Base-by-base conservation (phyloP, 2,113 vertebrate species). In the Apodemus speciosus region DNA sequence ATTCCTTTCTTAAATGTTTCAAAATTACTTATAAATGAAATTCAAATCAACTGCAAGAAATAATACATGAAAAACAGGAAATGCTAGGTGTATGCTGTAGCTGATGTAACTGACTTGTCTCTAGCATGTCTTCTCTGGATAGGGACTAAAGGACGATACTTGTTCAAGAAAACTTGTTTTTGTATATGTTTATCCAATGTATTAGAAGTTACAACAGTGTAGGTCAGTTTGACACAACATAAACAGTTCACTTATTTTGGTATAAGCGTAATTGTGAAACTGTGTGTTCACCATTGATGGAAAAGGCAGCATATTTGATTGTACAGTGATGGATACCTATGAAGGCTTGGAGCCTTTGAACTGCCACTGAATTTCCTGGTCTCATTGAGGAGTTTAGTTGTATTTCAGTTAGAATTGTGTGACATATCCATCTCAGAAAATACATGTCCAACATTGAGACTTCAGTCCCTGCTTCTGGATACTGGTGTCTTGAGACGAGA, bases 21-120 rank as follows among this genome's bases (percentile, higher is more conserved):
- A 62, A 71, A 96, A 92, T 88, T 77, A 69, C 14, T 51, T 15
- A 85, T 23, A 83, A 27, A 69, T 92, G 72, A 89, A 92, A 95
- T 95, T 90, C 35, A 87, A 93, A 85, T 56, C 77, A 72, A n/a
- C 6, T 46, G 1, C 64, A 77, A 88, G 56, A 83, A 88, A 81
- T 23, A 91, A 93, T 91, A 4, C 9, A 69, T 92, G 43, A 85
- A n/a, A 95, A 91, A 77, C 21, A 88, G 49, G 9, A 97, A 88
- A 11, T 1, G 0, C 23, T 79, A 75, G 27, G 18, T 25, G 62
- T 86, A 92, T 90, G 77, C 53, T 23, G 20, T 32, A 95, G 71
- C 43, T 9, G 35, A 71, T 75, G 64, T 49, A 66, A 76, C 40
- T 84, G 76, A 25, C 2, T 95, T 80, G 87, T 93, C 14, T 72